Conservation (phyloP, 2,797 vertebrate species). For the Pseudochaenichthys georgianus region DNA sequence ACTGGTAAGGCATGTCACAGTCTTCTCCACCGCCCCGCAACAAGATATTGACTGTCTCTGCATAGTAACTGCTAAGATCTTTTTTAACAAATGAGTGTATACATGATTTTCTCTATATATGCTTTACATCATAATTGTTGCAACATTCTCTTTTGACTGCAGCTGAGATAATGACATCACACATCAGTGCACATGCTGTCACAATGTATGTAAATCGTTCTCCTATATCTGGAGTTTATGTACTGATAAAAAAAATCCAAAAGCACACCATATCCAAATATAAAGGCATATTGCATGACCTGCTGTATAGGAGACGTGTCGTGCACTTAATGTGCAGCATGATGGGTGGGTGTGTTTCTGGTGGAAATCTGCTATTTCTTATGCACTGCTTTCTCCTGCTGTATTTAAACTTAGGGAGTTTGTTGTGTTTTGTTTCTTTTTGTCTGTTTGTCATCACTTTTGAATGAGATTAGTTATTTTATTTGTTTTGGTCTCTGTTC, state of each 20-base stretch:
- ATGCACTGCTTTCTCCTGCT: no score
- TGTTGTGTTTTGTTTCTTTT: no score
- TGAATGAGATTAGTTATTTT: no score
- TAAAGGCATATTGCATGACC: no score
- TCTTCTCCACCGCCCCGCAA: constrained; percentile 7
- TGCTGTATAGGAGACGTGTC: no score
- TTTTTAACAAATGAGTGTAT: constrained; percentile 4
- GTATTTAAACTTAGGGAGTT: no score
- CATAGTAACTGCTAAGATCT: background rate
- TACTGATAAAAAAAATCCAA: background rate
- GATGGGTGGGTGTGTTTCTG: no score
- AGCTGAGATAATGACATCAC: constrained; percentile 35
- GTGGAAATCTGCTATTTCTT: no score
- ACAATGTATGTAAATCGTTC: constrained; percentile 41
- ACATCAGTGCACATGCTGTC: constrained; percentile 25
- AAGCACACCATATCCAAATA: constrained; percentile 3
- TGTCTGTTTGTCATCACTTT: no score
- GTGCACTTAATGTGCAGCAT: no score
- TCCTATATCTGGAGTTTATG: constrained; percentile 14
- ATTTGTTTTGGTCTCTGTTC: no score
- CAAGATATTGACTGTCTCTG: constrained; percentile 6
- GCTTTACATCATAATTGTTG: background rate
- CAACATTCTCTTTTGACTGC: constrained; percentile 18
- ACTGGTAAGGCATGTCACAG: constrained; percentile 37
- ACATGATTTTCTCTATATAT: background rate